Percentiles rank a stretch among this genome's conserved stretches.
These are phyloP conservation scores for Ariolimax columbianus DNA, from an alignment of 2,888 invertebrate genomes.

Conservation along the genomic window DNA sequence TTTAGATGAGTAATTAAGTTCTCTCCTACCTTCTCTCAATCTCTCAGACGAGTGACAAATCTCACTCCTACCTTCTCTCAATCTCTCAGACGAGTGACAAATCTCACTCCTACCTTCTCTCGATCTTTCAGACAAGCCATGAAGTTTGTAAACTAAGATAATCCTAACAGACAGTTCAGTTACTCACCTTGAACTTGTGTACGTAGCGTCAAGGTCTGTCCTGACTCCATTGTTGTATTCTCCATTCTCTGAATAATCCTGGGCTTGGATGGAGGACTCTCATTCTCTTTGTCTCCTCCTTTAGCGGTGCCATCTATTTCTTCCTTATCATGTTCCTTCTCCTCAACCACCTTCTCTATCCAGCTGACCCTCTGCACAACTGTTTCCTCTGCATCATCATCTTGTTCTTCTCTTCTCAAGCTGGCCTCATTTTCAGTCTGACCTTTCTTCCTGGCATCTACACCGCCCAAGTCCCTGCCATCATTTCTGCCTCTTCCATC, in stretches of 20 bases:
- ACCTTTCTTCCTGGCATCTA: slow-evolving; percentile 2
- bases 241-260: slow-evolving; percentile 38
- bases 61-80: no score
- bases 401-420: neutral
- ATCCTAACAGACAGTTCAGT: no score
- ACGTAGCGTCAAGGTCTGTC: slow-evolving; percentile 53
- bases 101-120: no score
- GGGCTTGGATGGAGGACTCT: slow-evolving; percentile 16
- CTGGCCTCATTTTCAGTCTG: neutral
- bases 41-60: no score
- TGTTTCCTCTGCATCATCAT: slow-evolving; percentile 18
- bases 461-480: neutral
- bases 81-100: no score
- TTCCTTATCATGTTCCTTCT: slow-evolving; percentile 42
- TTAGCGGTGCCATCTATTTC: neutral
- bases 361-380: slow-evolving; percentile 31
- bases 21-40: no score
- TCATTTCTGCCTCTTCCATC: neutral
- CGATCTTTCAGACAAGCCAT: no score
- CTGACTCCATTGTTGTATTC: slow-evolving; percentile 52
- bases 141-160: no score
- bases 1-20: no score
- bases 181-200: slow-evolving; percentile 56
- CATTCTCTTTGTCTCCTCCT: neutral
- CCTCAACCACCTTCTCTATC: slow-evolving; percentile 45